These are phyloP conservation scores for Probosciger aterrimus DNA, from an alignment of 2,113 vertebrate genomes.

Conservation along the genomic window DNA sequence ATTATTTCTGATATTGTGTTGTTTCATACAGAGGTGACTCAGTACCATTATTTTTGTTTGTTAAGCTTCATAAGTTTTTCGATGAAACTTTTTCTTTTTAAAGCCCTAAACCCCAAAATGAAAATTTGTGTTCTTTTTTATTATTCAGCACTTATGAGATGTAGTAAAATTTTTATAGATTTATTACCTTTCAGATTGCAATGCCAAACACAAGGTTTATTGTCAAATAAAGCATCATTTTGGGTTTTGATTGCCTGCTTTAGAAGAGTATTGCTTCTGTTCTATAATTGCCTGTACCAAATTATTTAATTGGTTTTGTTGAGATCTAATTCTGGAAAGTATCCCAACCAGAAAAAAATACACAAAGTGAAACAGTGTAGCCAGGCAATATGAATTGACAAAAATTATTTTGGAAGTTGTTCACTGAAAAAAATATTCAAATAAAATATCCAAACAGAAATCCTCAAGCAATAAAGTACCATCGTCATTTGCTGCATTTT, in stretches of 20 bases:
- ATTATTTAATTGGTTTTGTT: slow-evolving; percentile 73
- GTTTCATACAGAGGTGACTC: not conserved
- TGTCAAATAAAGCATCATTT: slow-evolving; percentile 69
- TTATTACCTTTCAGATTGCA: slow-evolving; percentile 65
- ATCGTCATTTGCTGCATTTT: not conserved
- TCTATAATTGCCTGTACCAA: slow-evolving; percentile 64
- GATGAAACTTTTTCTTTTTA: slow-evolving; percentile 24
- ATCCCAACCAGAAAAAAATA: slow-evolving; percentile 53
- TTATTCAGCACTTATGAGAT: slow-evolving; percentile 58
- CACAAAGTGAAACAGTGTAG: slow-evolving; percentile 38
- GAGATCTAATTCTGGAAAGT: slow-evolving; percentile 69
- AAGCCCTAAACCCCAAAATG: slow-evolving; percentile 20
- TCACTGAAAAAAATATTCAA: not conserved
- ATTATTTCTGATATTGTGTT: not conserved
- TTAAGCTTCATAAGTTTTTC: not conserved
- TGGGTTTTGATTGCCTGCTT: slow-evolving; percentile 64
- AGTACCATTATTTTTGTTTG: not conserved
- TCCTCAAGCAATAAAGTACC: not conserved
- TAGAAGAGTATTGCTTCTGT: slow-evolving; percentile 50
- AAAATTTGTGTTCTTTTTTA: slow-evolving; percentile 65
- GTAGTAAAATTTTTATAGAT: slow-evolving; percentile 64
- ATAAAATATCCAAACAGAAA: not conserved
- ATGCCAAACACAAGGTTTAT: slow-evolving; percentile 75
- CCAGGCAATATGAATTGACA: not conserved
- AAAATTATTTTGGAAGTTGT: slow-evolving; percentile 36